Conservation (phyloP, 1,140 invertebrate species). For the Aphis craccivora region DNA sequence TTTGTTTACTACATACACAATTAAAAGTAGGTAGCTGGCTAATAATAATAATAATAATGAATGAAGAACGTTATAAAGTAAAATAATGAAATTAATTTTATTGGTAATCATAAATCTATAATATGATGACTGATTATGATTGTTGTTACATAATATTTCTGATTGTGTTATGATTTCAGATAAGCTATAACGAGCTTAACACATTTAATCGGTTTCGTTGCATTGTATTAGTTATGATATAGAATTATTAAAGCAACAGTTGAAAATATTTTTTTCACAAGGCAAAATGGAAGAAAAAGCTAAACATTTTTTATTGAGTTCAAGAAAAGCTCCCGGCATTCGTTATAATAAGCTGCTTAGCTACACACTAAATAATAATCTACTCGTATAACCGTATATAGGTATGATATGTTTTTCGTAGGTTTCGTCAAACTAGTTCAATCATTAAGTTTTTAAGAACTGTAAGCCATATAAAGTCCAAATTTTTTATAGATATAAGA, state of each 20-base stretch:
- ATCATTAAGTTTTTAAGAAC: background rate
- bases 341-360: background rate
- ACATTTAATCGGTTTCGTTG: background rate
- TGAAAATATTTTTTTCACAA: background rate
- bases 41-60: too few relatives aligned
- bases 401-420: background rate
- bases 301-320: too few relatives aligned
- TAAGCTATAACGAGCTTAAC: background rate
- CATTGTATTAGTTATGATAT: background rate
- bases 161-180: too few relatives aligned
- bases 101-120: too few relatives aligned
- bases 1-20: too few relatives aligned
- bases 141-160: too few relatives aligned
- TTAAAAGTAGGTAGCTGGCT: too few relatives aligned
- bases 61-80: too few relatives aligned
- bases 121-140: too few relatives aligned
- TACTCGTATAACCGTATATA: background rate
- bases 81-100: too few relatives aligned
- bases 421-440: background rate
- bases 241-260: background rate
- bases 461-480: background rate
- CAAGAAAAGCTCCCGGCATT: background rate
- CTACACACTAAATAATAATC: background rate
- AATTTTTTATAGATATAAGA: background rate
- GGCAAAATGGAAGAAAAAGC: too few relatives aligned